A percentile compares a stretch with the other conserved stretches of the same genome.
These are phyloP conservation scores for Poeciliopsis infans DNA, from an alignment of 2,797 vertebrate species.

Conservation along the genomic window DNA sequence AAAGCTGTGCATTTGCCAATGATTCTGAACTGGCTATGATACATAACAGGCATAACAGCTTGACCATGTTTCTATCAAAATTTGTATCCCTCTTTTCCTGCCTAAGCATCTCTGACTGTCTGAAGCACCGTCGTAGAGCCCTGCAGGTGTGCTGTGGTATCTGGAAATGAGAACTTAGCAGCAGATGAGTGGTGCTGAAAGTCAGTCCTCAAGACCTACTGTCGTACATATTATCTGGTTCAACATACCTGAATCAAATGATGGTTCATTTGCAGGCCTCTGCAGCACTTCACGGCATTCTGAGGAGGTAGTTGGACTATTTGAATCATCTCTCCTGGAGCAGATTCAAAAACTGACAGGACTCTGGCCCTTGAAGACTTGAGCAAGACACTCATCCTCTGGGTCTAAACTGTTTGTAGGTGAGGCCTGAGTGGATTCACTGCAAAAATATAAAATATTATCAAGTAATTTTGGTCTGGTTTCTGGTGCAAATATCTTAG, in stretches of 20 bases:
- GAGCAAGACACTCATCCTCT: not conserved
- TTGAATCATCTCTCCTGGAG: not conserved
- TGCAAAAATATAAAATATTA: too few relatives aligned
- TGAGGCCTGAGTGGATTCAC: not conserved
- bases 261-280: not conserved
- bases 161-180: not conserved
- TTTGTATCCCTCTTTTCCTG: not conserved
- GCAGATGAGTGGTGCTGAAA: not conserved
- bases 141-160: not conserved
- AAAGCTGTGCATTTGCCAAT: not conserved
- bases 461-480: too few relatives aligned
- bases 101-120: not conserved
- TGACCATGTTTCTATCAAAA: not conserved
- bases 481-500: too few relatives aligned
- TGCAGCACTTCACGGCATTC: not conserved
- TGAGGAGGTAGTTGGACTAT: not conserved
- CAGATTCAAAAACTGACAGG: not conserved
- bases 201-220: not conserved
- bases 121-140: not conserved
- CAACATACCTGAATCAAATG: not conserved
- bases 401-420: not conserved
- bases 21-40: not conserved
- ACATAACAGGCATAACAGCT: not conserved
- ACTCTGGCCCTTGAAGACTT: not conserved
- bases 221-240: not conserved